Evolutionary conservation across 2,888 invertebrate genomes (phyloP).

Genomic region (Horisme vitalbata): DNA sequence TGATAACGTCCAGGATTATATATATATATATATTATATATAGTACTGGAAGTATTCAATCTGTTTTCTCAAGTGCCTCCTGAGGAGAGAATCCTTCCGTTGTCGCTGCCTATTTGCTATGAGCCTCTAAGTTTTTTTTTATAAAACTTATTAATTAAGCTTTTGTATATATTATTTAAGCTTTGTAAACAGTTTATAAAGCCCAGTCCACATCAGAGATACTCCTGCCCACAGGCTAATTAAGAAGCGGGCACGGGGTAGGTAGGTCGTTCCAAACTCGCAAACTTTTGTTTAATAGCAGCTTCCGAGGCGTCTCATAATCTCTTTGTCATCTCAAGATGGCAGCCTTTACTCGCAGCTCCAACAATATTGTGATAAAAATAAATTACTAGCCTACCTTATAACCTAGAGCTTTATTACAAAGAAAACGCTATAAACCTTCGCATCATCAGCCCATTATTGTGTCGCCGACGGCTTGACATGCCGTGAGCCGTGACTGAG

Average conservation of each 20-base stretch:
- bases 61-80: no score
- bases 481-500: no score
- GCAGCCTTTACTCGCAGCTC: conserved; percentile 1
- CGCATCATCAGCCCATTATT: neutral
- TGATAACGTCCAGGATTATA: no score
- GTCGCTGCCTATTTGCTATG: no score
- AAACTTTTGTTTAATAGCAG: conserved; percentile 14
- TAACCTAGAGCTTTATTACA: neutral
- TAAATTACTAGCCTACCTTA: neutral
- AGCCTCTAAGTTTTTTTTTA: no score
- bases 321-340: conserved; percentile 6
- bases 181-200: no score
- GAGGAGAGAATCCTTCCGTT: no score
- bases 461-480: neutral
- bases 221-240: conserved; percentile 5
- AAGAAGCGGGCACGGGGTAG: conserved; percentile 2
- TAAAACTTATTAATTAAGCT: no score
- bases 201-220: neutral
- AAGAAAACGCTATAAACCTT: neutral
- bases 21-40: no score
- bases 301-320: conserved; percentile 11
- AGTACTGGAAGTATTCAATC: no score
- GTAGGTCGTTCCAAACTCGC: neutral
- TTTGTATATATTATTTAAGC: no score
- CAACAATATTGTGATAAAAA: conserved; percentile 4